A percentile compares a stretch with the other conserved stretches of the same genome.
These are phyloP conservation scores for Meloidogyne hapla DNA, from an alignment of 1,140 invertebrate genomes.

Conservation along the genomic window DNA sequence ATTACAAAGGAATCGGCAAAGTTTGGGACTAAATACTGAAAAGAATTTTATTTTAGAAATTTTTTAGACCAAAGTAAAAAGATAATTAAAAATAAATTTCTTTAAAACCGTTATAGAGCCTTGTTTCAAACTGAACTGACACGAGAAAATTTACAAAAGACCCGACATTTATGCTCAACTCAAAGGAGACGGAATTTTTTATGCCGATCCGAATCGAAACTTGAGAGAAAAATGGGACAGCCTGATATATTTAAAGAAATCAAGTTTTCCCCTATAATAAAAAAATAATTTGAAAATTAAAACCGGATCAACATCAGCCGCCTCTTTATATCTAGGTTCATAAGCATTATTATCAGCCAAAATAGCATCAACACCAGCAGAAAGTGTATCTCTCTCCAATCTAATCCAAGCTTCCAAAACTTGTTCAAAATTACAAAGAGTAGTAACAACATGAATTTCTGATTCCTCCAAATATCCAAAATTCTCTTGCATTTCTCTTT, in stretches of 20 bases:
- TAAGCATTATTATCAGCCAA: slow-evolving; percentile 38
- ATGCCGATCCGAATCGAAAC: too few species aligned
- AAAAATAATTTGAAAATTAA: neutral
- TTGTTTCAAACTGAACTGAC: too few species aligned
- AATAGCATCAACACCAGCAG: slow-evolving; percentile 42
- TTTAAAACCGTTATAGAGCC: too few species aligned
- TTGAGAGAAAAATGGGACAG: too few species aligned
- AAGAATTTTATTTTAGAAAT: slow-evolving; percentile 14
- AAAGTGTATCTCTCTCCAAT: slow-evolving; percentile 46
- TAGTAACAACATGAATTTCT: slow-evolving; percentile 35
- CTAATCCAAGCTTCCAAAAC: slow-evolving; percentile 48
- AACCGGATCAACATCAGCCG: slow-evolving; percentile 36
- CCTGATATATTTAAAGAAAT: too few species aligned
- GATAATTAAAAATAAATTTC: too few species aligned
- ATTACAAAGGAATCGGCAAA: slow-evolving; percentile 51
- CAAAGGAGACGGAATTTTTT: too few species aligned
- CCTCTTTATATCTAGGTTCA: slow-evolving; percentile 39
- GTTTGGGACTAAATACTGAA: slow-evolving; percentile 44
- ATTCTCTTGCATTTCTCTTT: slow-evolving; percentile 40
- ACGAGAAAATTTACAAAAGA: too few species aligned
- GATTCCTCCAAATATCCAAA: slow-evolving; percentile 28
- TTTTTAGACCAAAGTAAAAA: too few species aligned
- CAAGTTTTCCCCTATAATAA: too few species aligned
- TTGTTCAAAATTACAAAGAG: slow-evolving; percentile 33
- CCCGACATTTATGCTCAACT: too few species aligned